phyloP scores from a whole-genome alignment of 1,140 invertebrate genomes.

The Sitodiplosis mosellana region DNA sequence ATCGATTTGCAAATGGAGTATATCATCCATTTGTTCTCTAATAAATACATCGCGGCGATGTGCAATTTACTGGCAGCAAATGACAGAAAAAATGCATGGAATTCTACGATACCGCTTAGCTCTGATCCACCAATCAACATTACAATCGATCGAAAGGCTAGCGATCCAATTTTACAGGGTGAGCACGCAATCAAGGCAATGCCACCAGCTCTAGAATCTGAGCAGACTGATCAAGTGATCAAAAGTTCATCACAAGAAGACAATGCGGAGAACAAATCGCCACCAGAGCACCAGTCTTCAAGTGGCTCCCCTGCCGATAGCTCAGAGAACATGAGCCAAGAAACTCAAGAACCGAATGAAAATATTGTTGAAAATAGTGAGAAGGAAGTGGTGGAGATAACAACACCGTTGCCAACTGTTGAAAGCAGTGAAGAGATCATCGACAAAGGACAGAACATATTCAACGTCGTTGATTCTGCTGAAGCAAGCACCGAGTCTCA shows the following conservation, averaged over 20 bases:
- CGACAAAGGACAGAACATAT: not conserved
- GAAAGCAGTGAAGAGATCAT: not conserved
- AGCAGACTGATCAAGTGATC: not conserved
- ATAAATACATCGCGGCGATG: conserved; percentile 50
- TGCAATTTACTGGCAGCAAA: conserved; percentile 47
- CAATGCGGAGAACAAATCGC: not conserved
- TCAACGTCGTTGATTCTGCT: not conserved
- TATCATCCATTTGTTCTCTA: conserved; percentile 37
- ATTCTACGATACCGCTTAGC: not conserved
- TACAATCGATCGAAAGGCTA: conserved; percentile 22
- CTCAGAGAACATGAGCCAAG: not conserved
- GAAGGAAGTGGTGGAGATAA: no score
- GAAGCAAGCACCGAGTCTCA: not conserved
- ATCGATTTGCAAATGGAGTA: conserved; percentile 15
- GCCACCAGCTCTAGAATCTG: not conserved
- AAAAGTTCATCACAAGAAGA: not conserved
- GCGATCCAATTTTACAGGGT: conserved; percentile 1
- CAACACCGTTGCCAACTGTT: no score
- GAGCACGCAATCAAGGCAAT: conserved; percentile 22
- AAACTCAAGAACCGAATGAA: conserved; percentile 7
- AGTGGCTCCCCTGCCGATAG: no score
- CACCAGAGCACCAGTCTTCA: not conserved
- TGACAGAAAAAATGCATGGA: not conserved
- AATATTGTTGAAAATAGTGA: not conserved
- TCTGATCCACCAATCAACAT: conserved; percentile 18